Conservation (phyloP, 1,140 invertebrate genomes). For the Microplitis mediator region DNA sequence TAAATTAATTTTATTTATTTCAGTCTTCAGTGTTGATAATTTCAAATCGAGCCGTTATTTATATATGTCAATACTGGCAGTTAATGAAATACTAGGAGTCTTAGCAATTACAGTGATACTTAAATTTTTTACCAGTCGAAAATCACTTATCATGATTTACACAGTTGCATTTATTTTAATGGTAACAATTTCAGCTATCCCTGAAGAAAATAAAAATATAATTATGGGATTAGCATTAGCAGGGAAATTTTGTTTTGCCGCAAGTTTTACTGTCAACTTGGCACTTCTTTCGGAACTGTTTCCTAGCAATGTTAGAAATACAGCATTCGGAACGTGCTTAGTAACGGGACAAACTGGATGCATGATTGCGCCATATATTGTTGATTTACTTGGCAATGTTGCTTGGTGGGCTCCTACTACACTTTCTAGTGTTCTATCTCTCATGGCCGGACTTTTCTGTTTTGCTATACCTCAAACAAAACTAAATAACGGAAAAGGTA, state of each 20-base stretch:
- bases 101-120: conserved; percentile 47
- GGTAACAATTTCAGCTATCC: too few relatives aligned
- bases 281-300: conserved; percentile 68
- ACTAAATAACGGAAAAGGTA: too few relatives aligned
- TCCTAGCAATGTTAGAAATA: conserved; percentile 67
- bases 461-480: too few relatives aligned
- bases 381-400: too few relatives aligned
- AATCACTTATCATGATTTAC: conserved; percentile 43
- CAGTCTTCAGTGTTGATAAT: conserved; percentile 63
- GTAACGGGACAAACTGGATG: conserved; percentile 68
- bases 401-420: too few relatives aligned
- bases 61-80: conserved; percentile 59
- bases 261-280: conserved; percentile 69
- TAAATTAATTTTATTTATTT: conserved; percentile 11
- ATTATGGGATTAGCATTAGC: conserved; percentile 64
- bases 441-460: too few relatives aligned
- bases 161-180: too few relatives aligned
- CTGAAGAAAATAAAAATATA: conserved; percentile 36
- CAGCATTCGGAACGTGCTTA: conserved; percentile 67
- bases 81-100: conserved; percentile 58
- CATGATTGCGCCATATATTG: conserved; percentile 67
- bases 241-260: conserved; percentile 68
- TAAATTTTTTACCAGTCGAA: conserved; percentile 54
- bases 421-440: too few relatives aligned
- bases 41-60: conserved; percentile 59